Evolutionary conservation across 92 coral and sea anemone genomes (phyloP), one percentile per base, ranked within the genome.

Genomic region (Meandrina meandrites): DNA sequence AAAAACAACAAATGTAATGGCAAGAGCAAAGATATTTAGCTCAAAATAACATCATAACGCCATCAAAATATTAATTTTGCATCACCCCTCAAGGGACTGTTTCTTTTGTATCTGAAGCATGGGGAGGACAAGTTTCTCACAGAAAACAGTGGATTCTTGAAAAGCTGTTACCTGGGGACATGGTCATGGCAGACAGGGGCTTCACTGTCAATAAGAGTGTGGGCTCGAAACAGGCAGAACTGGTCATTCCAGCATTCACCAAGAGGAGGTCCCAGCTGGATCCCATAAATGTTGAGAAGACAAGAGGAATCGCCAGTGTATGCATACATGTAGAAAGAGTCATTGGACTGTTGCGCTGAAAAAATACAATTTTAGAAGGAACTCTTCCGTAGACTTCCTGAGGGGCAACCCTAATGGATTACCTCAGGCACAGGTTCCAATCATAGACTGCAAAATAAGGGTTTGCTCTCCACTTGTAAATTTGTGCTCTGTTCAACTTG

Each of bases 401-500:
- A 69, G 58, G 28, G 62, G 89, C 62, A 68, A 47, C 54, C 68
- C 79, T 78, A 79, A 37, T 79, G 89, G 82, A 60, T 60, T 31
- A 28, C 50, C 76, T 27, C 64, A 76, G 3, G 3, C 75, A 7
- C 60, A 78, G 83, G 83, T 76, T 50, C 89, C 83, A 0, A 82
- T 88, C 34, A 80, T 91, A 68, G 94, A 91, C 84, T 69, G 86
- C 22, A 88, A 88, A 53, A 54, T 87, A n/a, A 88, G 88, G 68
- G 93, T 88, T 62, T 91, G 93, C 81, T 87, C 92, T 28, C 89
- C 93, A 27, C 89, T 88, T 88, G 90, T 84, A 13, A 53, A 53
- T 53, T 53, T 53, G 3, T 53, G 57, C 17, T 9, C 57, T 1
- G 1, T 53, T 53, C 17, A 19, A 53, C 3, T 53, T 13, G 19